Percentiles rank a stretch among this genome's conserved stretches.
Evolutionary conservation across 2,888 invertebrate genomes (phyloP).

Genomic region (Dasysyrphus tricinctus): DNA sequence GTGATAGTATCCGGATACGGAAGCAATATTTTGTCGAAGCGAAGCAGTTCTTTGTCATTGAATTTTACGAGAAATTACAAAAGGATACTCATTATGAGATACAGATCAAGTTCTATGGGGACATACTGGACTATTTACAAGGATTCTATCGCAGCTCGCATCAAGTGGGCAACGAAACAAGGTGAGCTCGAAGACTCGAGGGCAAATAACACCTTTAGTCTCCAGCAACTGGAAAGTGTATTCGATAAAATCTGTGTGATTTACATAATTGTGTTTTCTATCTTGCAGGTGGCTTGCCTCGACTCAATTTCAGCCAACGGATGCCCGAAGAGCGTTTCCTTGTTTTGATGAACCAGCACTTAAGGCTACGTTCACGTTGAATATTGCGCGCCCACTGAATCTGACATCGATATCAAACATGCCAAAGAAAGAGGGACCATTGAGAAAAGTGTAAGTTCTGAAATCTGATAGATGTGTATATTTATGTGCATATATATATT

Average conservation of each 20-base stretch:
- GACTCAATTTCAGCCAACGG: constrained; percentile 93
- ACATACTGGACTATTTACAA: constrained; percentile 89
- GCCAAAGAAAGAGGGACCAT: constrained; percentile 83
- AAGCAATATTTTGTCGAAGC: constrained; percentile 85
- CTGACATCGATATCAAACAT: constrained; percentile 92
- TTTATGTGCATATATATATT: neutral
- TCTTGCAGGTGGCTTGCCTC: constrained; percentile 90
- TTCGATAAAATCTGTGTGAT: constrained; percentile 43
- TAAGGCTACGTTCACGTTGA: constrained; percentile 91
- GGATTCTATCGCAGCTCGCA: constrained; percentile 94
- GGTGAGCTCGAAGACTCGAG: constrained; percentile 83
- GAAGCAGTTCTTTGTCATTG: constrained; percentile 89
- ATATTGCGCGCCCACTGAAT: constrained; percentile 88
- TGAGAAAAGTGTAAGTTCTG: constrained; percentile 79
- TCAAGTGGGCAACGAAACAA: constrained; percentile 87
- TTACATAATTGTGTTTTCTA: constrained; percentile 52
- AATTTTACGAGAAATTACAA: constrained; percentile 85
- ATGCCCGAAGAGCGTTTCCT: constrained; percentile 92
- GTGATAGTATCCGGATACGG: constrained; percentile 79
- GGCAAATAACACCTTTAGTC: constrained; percentile 1
- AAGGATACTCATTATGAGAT: constrained; percentile 87
- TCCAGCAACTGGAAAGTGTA: constrained; percentile 12
- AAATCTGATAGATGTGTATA: too few species aligned
- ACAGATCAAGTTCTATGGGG: constrained; percentile 88
- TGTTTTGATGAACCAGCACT: constrained; percentile 94